Evolutionary conservation across 2,113 vertebrate species (phyloP), one percentile per base, ranked within the genome.

Genomic region (Phaetusa simplex): DNA sequence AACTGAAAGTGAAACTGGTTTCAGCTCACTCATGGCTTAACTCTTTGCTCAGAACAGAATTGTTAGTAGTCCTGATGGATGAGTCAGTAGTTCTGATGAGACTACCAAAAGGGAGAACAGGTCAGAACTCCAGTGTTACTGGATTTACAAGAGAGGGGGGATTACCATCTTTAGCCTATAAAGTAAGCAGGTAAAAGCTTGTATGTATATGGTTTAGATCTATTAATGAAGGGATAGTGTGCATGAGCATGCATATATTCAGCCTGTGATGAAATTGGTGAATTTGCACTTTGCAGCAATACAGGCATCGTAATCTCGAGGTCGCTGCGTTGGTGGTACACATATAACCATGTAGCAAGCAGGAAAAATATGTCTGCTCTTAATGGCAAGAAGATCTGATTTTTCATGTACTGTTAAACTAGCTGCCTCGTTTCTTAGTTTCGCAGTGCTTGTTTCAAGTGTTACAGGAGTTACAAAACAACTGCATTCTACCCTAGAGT

Each of bases 221-320:
- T 67, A 0, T 20, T 82, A 29, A 59, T 62, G 50, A 73, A 61
- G 38, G 52, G 82, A 32, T 23, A 5, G 6, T 13, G n/a, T 16
- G 9, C 36, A 23, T 1, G 14, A 65, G 12, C 11, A 21, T 23
- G 12, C 34, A 8, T 72, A 1, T 64, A 14, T 45, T 29, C 59
- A 62, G 38, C 13, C 29, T 71, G 22, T 64, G 34, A 52, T 49
- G 38, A 47, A 67, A 61, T 8, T 2, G 0, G 14, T 58, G 14
- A 47, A 29, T 26, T 88, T 67, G 12, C 26, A 12, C 24, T 86
- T 81, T 10, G 29, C 21, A 70, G n/a, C 16, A 55, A 7, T 52
- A 34, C 10, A 18, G 47, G 7, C 3, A 5, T n/a, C 0, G 0
- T 82, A 12, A 34, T 81, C 10, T 88, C 30, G 14, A 56, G 23